Base-by-base conservation (phyloP, 2,113 vertebrate genomes). In the Rhinichthys klamathensis region DNA sequence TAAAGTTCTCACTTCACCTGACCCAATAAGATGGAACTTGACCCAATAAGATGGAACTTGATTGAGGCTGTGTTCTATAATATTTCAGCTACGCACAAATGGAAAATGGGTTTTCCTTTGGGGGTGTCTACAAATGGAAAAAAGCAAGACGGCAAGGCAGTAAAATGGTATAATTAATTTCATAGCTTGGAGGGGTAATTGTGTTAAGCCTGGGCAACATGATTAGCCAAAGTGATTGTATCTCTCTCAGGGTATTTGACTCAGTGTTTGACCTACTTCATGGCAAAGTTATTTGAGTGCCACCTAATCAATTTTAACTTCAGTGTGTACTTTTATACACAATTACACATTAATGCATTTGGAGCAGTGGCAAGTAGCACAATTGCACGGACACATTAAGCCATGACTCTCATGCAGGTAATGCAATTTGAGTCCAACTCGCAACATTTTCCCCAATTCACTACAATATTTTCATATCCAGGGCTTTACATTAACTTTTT, bases 111-210 rank as follows among this genome's bases (percentile, higher is more conserved):
- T 75, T 84, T 81, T 49, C 69, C 86, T 87, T 89, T 84, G 46
- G 83, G 69, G 60, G 60, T 63, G 84, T 84, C 88, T 87, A 77
- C 54, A 92, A 88, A 85, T 88, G 63, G 44, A 78, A 77, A 83
- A 83, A 65, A 67, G 51, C 61, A 15, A 18, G 58, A 80, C 83
- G 67, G 74, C 65, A 70, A 86, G 74, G 23, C 38, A 87, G 82
- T 75, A 65, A 32, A 86, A 88, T 35, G 61, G 69, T 86, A 84
- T 90, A 89, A 91, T 88, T 89, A 89, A 92, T 90, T 86, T 86
- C 25, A 41, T 79, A 70, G 73, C 80, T 82, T 87, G 89, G 81
- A 86, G 83, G 87, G 30, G 73, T 85, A 83, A 87, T 84, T 77
- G 87, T 72, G 70, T 81, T 80, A 83, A 74, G 88, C 35, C 75